Conservation (phyloP, 2,797 vertebrate genomes). For the Schizothorax lantsangensis region DNA sequence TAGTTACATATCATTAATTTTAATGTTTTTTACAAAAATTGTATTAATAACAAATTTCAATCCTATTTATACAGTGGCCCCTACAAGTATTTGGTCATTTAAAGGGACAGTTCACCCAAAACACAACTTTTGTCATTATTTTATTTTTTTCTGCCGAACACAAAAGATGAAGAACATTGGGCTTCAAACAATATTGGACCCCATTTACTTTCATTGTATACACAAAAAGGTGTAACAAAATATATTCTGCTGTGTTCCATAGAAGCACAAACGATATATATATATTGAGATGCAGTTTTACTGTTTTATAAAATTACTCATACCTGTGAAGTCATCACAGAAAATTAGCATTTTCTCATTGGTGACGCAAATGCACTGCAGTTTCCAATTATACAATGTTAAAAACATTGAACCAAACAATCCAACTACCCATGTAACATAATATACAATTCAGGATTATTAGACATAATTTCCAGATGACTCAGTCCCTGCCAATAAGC, state of each 20-base stretch:
- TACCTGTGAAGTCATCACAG: neutral
- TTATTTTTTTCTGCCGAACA: neutral
- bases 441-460: conserved; percentile 11
- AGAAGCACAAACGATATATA: neutral
- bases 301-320: neutral
- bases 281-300: neutral
- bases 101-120: neutral
- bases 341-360: neutral
- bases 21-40: neutral
- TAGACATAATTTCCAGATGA: conserved; percentile 10
- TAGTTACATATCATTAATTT: neutral
- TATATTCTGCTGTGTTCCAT: neutral
- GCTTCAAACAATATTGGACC: neutral
- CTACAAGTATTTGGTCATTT: neutral
- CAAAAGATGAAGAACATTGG: neutral
- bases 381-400: neutral
- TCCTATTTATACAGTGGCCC: neutral
- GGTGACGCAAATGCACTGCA: neutral
- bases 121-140: neutral
- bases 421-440: neutral
- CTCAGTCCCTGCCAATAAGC: conserved; percentile 27
- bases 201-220: neutral
- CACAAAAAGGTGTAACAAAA: neutral
- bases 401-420: neutral
- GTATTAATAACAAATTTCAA: neutral